These are phyloP conservation scores for Dasypogon diadema DNA, from an alignment of 2,888 invertebrate genomes.

Conservation along the genomic window DNA sequence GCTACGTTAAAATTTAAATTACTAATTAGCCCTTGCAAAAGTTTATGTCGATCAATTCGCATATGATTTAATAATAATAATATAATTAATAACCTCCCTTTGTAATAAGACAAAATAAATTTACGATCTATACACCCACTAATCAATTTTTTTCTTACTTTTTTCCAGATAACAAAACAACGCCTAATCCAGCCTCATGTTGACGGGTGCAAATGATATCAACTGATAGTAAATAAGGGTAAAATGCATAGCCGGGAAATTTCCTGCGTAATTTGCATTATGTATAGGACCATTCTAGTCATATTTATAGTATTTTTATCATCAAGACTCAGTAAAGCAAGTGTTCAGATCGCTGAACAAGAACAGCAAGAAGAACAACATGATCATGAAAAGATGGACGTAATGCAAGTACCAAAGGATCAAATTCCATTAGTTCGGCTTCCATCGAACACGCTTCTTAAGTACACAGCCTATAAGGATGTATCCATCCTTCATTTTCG, in stretches of 20 bases:
- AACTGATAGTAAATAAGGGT: constrained; percentile 9
- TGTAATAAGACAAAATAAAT: too few species aligned
- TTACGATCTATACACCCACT: too few species aligned
- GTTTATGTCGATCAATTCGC: too few species aligned
- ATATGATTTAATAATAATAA: too few species aligned
- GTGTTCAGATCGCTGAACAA: constrained; percentile 54
- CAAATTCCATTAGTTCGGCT: constrained; percentile 66
- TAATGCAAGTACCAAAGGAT: constrained; percentile 61
- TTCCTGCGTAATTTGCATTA: constrained; percentile 17
- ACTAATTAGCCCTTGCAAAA: too few species aligned
- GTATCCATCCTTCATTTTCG: constrained; percentile 73
- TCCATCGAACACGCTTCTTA: constrained; percentile 69
- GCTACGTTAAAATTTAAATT: too few species aligned
- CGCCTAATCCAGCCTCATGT: constrained; percentile 15
- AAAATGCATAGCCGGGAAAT: constrained; percentile 14
- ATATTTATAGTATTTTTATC: constrained; percentile 52
- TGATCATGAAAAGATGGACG: constrained; percentile 58
- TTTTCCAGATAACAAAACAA: neutral
- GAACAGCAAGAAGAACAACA: constrained; percentile 55
- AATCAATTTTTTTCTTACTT: neutral
- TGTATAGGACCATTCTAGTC: constrained; percentile 50
- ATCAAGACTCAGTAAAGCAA: constrained; percentile 49
- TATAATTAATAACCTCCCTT: too few species aligned
- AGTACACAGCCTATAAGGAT: constrained; percentile 73
- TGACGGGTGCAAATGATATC: constrained; percentile 4